Evolutionary conservation across 2,113 vertebrate species (phyloP).

Genomic region (Dromaius novaehollandiae): DNA sequence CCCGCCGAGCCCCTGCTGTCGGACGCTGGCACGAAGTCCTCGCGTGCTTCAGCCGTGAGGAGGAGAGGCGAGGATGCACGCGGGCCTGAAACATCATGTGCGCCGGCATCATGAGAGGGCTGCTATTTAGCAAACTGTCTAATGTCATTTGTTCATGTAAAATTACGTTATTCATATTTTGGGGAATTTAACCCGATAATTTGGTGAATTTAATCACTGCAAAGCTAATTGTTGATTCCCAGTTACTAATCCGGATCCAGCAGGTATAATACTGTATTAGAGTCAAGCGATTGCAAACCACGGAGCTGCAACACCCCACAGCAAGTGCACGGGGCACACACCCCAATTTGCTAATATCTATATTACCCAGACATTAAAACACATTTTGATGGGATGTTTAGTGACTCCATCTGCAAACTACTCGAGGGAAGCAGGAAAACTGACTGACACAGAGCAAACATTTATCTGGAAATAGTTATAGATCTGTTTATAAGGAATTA

Average conservation of each 20-base stretch:
- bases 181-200: background rate
- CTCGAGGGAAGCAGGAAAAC: background rate
- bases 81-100: too few species aligned
- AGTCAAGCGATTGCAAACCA: background rate
- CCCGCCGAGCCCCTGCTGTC: background rate
- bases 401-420: background rate
- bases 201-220: background rate
- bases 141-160: background rate
- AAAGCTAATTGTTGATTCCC: background rate
- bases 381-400: background rate
- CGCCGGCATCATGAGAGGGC: too few species aligned
- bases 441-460: background rate
- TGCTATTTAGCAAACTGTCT: background rate
- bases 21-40: background rate
- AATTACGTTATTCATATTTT: background rate
- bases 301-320: background rate
- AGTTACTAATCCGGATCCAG: background rate
- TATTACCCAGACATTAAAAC: background rate
- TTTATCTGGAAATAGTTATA: background rate
- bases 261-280: too few species aligned
- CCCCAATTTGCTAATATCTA: background rate
- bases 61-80: background rate
- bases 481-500: background rate
- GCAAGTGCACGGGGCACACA: fast-evolving
- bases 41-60: background rate